Percentiles rank a stretch among this genome's conserved stretches.
Evolutionary conservation across 2,888 invertebrate genomes (phyloP).

Genomic region (Chloroclystis v-ata): DNA sequence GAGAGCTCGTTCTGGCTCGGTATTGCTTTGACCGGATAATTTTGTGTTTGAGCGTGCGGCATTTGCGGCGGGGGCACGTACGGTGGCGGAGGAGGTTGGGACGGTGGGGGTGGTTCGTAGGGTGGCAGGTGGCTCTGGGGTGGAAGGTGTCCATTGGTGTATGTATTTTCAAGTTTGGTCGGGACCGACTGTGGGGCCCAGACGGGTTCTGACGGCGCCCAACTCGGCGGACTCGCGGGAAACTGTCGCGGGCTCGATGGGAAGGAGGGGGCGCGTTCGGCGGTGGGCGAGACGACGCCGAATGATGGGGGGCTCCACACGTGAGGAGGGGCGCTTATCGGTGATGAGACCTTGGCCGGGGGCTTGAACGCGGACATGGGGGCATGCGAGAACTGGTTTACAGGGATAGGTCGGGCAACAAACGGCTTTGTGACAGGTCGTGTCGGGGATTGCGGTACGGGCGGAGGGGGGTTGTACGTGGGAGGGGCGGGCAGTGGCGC

Average conservation of each 20-base stretch:
- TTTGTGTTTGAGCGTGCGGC: conserved; percentile 35
- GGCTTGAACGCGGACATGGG: conserved; percentile 87
- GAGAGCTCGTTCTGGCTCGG: conserved; percentile 62
- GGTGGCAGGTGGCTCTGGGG: conserved; percentile 38
- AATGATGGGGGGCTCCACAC: conserved; percentile 69
- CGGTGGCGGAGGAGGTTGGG: conserved; percentile 41
- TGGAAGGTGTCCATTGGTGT: conserved; percentile 59
- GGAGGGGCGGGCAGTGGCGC: conserved; percentile 22
- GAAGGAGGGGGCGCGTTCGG: conserved; percentile 39
- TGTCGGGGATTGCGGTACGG: conserved; percentile 48
- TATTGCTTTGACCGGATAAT: conserved; percentile 54
- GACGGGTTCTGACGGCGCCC: conserved; percentile 62
- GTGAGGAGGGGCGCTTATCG: conserved; percentile 51
- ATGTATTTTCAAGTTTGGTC: conserved; percentile 8
- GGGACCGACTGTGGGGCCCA: conserved; percentile 74
- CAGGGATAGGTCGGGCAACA: conserved; percentile 77
- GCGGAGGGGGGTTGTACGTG: conserved; percentile 30
- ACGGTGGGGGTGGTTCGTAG: conserved; percentile 40
- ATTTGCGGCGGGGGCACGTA: conserved; percentile 40
- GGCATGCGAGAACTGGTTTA: conserved; percentile 87
- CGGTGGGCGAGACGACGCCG: conserved; percentile 47
- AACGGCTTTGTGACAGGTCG: conserved; percentile 64
- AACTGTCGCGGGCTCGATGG: conserved; percentile 37
- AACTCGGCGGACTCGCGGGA: conserved; percentile 53
- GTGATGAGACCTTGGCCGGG: conserved; percentile 63